Conservation (phyloP, 2,888 invertebrate genomes). For the Lydus trimaculatus region DNA sequence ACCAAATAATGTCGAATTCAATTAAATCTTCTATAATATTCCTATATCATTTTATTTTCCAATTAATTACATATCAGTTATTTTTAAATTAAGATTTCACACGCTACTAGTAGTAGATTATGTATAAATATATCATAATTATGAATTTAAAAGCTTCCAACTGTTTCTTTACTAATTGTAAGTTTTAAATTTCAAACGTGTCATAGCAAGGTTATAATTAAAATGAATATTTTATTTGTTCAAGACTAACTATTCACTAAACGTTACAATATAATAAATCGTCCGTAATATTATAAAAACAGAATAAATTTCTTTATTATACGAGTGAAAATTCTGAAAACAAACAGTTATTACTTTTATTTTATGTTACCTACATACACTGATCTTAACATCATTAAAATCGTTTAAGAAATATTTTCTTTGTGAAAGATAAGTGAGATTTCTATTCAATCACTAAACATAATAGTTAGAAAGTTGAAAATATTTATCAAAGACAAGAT, state of each 20-base stretch:
- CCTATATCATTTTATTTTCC: slow-evolving; percentile 7
- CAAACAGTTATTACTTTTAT: background rate
- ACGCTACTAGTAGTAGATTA: background rate
- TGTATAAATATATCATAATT: slow-evolving; percentile 17
- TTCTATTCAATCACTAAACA: background rate
- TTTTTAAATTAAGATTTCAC: background rate
- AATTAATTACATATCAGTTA: background rate
- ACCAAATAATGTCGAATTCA: slow-evolving; percentile 8
- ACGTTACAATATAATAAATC: slow-evolving; percentile 1
- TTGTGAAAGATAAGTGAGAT: background rate
- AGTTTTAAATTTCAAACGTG: slow-evolving; percentile 25
- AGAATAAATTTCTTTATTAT: background rate
- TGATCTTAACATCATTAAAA: background rate
- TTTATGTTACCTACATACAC: background rate
- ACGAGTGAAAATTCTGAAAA: background rate
- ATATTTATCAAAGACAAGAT: background rate
- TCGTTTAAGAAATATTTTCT: background rate
- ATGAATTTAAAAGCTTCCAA: slow-evolving; percentile 24
- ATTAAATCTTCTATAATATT: slow-evolving; percentile 4
- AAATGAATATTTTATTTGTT: slow-evolving; percentile 25
- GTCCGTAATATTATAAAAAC: background rate
- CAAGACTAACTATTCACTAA: background rate
- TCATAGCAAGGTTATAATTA: slow-evolving; percentile 31
- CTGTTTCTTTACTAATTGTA: slow-evolving; percentile 24
- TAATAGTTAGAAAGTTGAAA: background rate